Percentiles rank a stretch among this genome's conserved stretches.
Evolutionary conservation across 2,113 vertebrate species (phyloP).

Genomic region (Sisor rabdophorus): DNA sequence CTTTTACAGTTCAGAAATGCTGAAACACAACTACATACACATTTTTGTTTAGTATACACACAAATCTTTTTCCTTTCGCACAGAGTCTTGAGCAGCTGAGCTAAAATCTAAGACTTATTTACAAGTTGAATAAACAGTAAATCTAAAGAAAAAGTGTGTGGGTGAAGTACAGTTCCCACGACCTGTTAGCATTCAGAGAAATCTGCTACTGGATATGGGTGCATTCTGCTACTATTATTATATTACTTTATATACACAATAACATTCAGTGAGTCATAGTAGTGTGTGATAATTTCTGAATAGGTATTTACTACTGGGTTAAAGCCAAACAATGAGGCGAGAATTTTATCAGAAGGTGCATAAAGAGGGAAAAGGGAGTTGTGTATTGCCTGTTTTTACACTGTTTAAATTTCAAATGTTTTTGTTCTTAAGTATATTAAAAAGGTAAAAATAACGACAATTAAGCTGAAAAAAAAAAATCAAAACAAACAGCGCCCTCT

Average conservation of each 20-base stretch:
- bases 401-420: conserved; percentile 2
- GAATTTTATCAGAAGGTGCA: conserved; percentile 38
- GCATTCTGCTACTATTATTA: conserved; percentile 29
- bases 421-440: background rate
- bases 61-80: background rate
- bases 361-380: background rate
- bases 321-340: conserved; percentile 20
- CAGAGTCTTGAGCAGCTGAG: conserved; percentile 10
- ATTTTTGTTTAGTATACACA: conserved; percentile 15
- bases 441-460: background rate
- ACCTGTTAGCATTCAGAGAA: conserved; percentile 21
- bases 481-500: conserved; percentile 35
- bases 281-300: conserved; percentile 22
- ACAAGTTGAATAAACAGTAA: background rate
- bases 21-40: conserved; percentile 28
- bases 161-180: conserved; percentile 9
- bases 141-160: background rate
- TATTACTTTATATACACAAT: conserved; percentile 36
- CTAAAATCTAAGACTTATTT: conserved; percentile 8
- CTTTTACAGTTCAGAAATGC: conserved; percentile 19
- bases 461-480: background rate
- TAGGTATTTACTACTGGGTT: conserved; percentile 13
- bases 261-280: conserved; percentile 31
- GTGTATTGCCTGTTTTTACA: conserved; percentile 1
- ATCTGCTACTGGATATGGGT: conserved; percentile 36